Percentiles rank a stretch among this genome's conserved stretches.
These are phyloP conservation scores for Leucophenga montana DNA, from an alignment of 2,888 invertebrate species.

Conservation along the genomic window DNA sequence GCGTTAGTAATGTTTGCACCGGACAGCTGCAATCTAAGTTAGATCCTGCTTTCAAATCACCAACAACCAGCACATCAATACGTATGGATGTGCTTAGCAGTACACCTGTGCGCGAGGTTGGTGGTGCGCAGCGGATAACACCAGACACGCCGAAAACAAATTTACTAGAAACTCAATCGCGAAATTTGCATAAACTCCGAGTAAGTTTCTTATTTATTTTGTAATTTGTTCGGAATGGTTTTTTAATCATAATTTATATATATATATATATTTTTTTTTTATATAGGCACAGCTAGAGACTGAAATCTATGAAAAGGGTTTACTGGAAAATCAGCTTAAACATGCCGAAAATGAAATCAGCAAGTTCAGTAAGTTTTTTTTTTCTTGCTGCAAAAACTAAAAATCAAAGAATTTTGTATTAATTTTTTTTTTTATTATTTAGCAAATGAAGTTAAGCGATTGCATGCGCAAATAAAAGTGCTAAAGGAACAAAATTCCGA, in stretches of 20 bases:
- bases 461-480: constrained; percentile 53
- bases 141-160: constrained; percentile 66
- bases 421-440: constrained; percentile 6
- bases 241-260: neutral
- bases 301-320: constrained; percentile 67
- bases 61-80: neutral
- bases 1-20: neutral
- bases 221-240: no score
- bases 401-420: neutral
- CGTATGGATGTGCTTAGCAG: neutral
- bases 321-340: constrained; percentile 65
- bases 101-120: neutral
- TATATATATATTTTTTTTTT: constrained; percentile 14
- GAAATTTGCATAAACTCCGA: constrained; percentile 63
- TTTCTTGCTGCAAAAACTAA: no score
- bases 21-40: neutral
- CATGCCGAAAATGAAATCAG: constrained; percentile 61
- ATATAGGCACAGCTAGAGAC: constrained; percentile 66
- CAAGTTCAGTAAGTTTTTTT: constrained; percentile 61
- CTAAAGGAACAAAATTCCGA: constrained; percentile 53
- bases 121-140: constrained; percentile 44
- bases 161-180: constrained; percentile 66
- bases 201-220: constrained; percentile 46
- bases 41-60: neutral
- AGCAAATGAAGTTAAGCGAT: constrained; percentile 54